Evolutionary conservation across 2,113 vertebrate genomes (phyloP).

Genomic region (Donacobius atricapilla): DNA sequence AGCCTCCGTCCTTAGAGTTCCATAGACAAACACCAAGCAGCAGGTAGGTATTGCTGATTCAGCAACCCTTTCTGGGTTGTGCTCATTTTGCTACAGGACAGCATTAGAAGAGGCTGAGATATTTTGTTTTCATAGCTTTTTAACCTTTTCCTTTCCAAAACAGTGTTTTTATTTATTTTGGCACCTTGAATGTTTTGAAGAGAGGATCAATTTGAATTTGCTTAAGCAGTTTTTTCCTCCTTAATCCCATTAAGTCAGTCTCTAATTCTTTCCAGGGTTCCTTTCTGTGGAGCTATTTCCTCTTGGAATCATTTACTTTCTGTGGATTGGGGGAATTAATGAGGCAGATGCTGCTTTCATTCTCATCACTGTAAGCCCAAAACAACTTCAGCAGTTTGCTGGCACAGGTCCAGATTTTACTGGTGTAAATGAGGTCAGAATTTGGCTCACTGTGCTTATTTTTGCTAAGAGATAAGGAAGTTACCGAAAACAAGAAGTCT

Average conservation of each 20-base stretch:
- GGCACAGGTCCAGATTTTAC: not conserved
- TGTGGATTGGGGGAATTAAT: constrained; percentile 59
- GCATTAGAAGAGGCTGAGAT: constrained; percentile 21
- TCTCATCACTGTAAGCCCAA: constrained; percentile 51
- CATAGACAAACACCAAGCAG: not conserved
- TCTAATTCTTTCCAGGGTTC: constrained; percentile 73
- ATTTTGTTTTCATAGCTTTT: constrained; percentile 66
- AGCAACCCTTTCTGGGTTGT: not conserved
- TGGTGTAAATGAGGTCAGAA: constrained; percentile 45
- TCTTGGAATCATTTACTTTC: constrained; percentile 66
- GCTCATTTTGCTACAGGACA: not conserved
- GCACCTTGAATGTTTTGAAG: constrained; percentile 15
- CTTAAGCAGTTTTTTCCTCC: constrained; percentile 56
- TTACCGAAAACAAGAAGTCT: not conserved
- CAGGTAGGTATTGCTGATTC: not conserved
- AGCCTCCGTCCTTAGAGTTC: not conserved
- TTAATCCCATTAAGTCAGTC: constrained; percentile 69
- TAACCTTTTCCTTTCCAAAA: constrained; percentile 74
- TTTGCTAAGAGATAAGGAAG: constrained; percentile 15
- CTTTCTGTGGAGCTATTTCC: constrained; percentile 68
- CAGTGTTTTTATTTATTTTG: constrained; percentile 63
- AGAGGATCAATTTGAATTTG: constrained; percentile 43
- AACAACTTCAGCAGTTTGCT: constrained; percentile 52
- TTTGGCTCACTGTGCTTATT: constrained; percentile 19
- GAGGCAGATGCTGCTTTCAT: constrained; percentile 58